A percentile compares a stretch with the other conserved stretches of the same genome.
phyloP scores from a whole-genome alignment of 2,797 vertebrate species.

The Enteromius unitaeniatus region DNA sequence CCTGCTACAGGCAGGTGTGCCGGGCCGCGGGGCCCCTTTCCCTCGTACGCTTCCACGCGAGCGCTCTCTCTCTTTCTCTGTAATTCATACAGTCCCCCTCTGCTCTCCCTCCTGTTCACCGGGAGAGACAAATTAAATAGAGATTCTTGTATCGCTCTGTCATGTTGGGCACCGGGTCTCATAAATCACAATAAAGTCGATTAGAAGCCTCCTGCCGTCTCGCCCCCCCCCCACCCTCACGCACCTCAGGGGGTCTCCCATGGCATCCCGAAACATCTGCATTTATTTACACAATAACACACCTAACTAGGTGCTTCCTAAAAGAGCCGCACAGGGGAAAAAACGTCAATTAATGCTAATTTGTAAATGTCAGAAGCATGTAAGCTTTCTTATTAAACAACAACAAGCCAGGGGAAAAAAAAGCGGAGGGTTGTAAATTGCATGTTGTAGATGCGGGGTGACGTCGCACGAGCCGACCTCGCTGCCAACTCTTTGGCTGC shows the following conservation, averaged over 20 bases:
- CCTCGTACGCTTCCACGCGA: slow-evolving; percentile 25
- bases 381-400: slow-evolving; percentile 61
- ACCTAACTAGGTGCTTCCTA: slow-evolving; percentile 80
- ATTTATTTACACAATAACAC: slow-evolving; percentile 83
- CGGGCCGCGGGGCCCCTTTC: slow-evolving; percentile 62
- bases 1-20: slow-evolving; percentile 82
- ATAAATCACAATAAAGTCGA: slow-evolving; percentile 78
- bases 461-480: slow-evolving; percentile 48
- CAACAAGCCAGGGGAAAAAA: slow-evolving; percentile 43
- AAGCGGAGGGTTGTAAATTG: slow-evolving; percentile 69
- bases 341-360: slow-evolving; percentile 71
- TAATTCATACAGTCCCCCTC: slow-evolving; percentile 79
- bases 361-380: slow-evolving; percentile 73
- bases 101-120: slow-evolving; percentile 67
- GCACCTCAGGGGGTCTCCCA: slow-evolving; percentile 70
- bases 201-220: slow-evolving; percentile 69
- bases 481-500: slow-evolving; percentile 52
- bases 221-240: slow-evolving; percentile 56
- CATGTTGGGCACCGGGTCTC: slow-evolving; percentile 76
- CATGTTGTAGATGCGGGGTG: slow-evolving; percentile 57
- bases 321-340: slow-evolving; percentile 66
- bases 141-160: slow-evolving; percentile 78
- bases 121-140: slow-evolving; percentile 81
- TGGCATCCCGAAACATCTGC: slow-evolving; percentile 78
- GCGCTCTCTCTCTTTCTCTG: slow-evolving; percentile 64